Percentiles rank a stretch among this genome's conserved stretches.
These are phyloP conservation scores for Cyanistes caeruleus DNA, from an alignment of 2,113 vertebrate species.

Conservation along the genomic window DNA sequence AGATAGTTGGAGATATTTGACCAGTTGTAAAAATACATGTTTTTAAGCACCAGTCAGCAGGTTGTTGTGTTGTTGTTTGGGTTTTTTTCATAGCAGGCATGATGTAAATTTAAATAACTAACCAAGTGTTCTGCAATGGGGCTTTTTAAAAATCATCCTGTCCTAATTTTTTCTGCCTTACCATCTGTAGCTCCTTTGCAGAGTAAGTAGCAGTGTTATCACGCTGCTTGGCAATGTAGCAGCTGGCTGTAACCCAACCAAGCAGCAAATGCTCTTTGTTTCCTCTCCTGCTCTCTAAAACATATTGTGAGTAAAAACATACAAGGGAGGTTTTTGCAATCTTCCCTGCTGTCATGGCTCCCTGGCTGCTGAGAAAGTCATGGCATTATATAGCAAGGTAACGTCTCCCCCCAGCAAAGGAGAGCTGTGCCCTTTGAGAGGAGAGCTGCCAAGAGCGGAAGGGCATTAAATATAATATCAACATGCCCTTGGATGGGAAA, in stretches of 20 bases:
- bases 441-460: neutral
- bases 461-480: neutral
- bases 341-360: neutral
- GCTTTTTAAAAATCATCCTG: neutral
- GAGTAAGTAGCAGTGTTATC: neutral
- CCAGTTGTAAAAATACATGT: neutral
- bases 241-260: conserved; percentile 41
- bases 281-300: neutral
- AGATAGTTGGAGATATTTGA: neutral
- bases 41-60: neutral
- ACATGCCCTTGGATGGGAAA: neutral
- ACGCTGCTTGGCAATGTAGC: neutral
- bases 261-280: conserved; percentile 51
- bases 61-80: neutral
- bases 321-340: neutral
- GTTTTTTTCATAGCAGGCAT: neutral
- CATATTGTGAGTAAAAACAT: conserved; percentile 19
- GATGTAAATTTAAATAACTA: neutral
- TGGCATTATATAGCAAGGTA: neutral
- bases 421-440: neutral
- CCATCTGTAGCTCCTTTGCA: neutral
- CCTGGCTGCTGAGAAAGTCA: neutral
- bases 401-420: neutral
- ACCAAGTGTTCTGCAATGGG: neutral
- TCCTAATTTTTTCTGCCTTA: neutral